These are phyloP conservation scores for Synanthedon andrenaeformis DNA, from an alignment of 2,888 invertebrate species.

Conservation along the genomic window DNA sequence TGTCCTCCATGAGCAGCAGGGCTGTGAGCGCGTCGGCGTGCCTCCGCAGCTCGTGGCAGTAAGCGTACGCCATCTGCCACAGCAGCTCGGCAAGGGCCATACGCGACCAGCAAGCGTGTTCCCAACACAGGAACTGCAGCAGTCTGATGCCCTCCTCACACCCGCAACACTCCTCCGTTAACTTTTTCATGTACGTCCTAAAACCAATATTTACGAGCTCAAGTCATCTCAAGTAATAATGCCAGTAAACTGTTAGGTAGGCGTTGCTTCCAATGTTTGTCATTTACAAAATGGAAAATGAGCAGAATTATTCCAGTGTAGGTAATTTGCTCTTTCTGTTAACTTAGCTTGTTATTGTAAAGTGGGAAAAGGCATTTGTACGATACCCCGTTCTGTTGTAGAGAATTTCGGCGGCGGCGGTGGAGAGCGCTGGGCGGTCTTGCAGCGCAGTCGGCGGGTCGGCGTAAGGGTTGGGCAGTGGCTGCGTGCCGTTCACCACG, in stretches of 20 bases:
- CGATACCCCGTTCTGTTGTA: constrained; percentile 81
- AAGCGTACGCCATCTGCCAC: constrained; percentile 91
- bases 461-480: constrained; percentile 75
- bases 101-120: constrained; percentile 93
- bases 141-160: constrained; percentile 92
- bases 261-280: no score
- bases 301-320: no score
- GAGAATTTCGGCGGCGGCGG: constrained; percentile 84
- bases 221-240: no score
- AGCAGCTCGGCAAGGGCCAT: constrained; percentile 89
- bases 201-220: background rate
- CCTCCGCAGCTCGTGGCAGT: constrained; percentile 93
- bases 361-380: no score
- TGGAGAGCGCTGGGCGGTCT: constrained; percentile 23
- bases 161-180: constrained; percentile 93
- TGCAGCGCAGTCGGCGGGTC: constrained; percentile 73
- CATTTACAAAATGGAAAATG: no score
- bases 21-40: constrained; percentile 91
- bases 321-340: no score
- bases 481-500: constrained; percentile 65
- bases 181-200: constrained; percentile 86
- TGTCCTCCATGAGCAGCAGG: constrained; percentile 91
- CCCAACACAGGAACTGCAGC: constrained; percentile 95
- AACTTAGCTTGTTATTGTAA: no score
- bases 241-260: no score